Percentiles rank a stretch among this genome's conserved stretches.
These are phyloP conservation scores for Clitarchus hookeri DNA, from an alignment of 2,888 invertebrate genomes.

Conservation along the genomic window DNA sequence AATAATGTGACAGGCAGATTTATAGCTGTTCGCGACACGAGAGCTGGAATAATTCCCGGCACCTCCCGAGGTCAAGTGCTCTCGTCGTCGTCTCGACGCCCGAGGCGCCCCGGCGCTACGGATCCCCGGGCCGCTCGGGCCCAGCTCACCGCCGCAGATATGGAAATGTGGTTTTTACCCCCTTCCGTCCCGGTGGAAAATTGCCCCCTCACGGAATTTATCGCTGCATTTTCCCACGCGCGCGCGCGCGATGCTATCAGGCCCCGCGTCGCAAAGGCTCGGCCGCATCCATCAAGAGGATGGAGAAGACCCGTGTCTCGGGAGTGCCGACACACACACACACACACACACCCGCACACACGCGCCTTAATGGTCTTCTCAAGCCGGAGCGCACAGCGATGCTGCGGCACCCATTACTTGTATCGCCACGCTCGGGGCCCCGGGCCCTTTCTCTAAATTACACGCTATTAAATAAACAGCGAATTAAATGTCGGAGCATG, in stretches of 20 bases:
- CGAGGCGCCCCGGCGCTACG: background rate
- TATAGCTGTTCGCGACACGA: background rate
- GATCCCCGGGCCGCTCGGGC: background rate
- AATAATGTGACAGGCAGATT: background rate
- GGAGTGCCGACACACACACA: background rate
- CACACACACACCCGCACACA: background rate
- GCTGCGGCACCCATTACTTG: background rate
- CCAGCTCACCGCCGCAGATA: background rate
- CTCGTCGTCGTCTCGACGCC: background rate
- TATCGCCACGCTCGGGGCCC: background rate
- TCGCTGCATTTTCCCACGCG: background rate
- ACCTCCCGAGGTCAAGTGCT: background rate
- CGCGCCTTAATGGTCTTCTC: background rate
- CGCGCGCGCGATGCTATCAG: conserved; percentile 6
- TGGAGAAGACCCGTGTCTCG: background rate
- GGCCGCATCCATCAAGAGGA: background rate
- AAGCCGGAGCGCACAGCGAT: background rate
- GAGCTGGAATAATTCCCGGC: background rate
- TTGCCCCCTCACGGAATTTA: background rate
- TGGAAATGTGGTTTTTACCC: background rate
- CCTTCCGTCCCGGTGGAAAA: background rate
- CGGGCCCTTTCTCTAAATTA: background rate
- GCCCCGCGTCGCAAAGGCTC: background rate
- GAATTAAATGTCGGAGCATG: background rate
- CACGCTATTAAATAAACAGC: conserved; percentile 14